Evolutionary conservation across 2,797 vertebrate species (phyloP).

Genomic region (Kryptolebias ocellatus): DNA sequence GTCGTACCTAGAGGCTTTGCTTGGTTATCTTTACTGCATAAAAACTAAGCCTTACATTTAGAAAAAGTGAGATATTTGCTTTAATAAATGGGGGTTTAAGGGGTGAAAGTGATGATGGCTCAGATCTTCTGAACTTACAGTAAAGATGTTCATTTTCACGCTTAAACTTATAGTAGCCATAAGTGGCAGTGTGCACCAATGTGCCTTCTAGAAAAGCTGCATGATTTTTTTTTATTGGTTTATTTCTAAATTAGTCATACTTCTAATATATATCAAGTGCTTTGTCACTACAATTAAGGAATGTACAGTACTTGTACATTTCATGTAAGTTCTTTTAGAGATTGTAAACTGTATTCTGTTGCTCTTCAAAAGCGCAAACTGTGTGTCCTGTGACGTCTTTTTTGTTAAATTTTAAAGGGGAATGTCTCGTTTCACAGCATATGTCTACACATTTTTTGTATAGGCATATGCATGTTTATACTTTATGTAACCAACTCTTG

Average conservation of each 20-base stretch:
- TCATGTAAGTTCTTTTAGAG: conserved; percentile 66
- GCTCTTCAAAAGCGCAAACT: conserved; percentile 65
- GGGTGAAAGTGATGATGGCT: conserved; percentile 41
- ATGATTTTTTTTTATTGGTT: conserved; percentile 40
- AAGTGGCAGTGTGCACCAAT: conserved; percentile 67
- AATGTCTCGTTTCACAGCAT: conserved; percentile 60
- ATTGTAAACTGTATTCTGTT: conserved; percentile 71
- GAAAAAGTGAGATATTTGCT: conserved; percentile 31
- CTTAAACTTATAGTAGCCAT: conserved; percentile 62
- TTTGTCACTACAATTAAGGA: conserved; percentile 68
- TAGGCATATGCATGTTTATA: conserved; percentile 47
- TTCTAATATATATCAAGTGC: conserved; percentile 64
- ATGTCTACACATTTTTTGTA: conserved; percentile 59
- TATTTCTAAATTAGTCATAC: conserved; percentile 58
- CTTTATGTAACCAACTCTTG: conserved; percentile 53
- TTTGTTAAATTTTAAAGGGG: conserved; percentile 39
- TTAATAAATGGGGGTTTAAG: conserved; percentile 18
- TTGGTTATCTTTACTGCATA: conserved; percentile 38
- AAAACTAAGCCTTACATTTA: conserved; percentile 59
- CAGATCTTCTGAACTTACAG: conserved; percentile 39
- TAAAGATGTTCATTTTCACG: conserved; percentile 51
- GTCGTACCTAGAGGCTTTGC: conserved; percentile 41
- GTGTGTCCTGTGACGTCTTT: conserved; percentile 26
- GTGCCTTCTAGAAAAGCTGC: conserved; percentile 81
- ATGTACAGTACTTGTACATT: conserved; percentile 78